Base-by-base conservation (phyloP, 2,888 invertebrate genomes). In the Keiferia lycopersicella region DNA sequence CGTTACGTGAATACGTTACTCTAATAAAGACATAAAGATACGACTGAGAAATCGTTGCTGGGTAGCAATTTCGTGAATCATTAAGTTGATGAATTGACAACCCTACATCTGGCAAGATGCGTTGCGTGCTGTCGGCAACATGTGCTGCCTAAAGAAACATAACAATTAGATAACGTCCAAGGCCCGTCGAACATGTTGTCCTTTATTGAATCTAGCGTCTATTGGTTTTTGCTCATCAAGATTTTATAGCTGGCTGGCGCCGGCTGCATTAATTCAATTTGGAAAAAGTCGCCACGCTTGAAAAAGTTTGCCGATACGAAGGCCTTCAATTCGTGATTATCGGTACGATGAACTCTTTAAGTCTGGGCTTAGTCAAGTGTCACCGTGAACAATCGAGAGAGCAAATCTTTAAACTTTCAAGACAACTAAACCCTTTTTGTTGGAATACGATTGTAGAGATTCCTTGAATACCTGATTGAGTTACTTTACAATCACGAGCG, bases 121-220 rank as follows among this genome's bases (percentile, higher is more conserved):
- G 63, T 68, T 73, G 75, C 64, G 58, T 65, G 64, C 53, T 30
- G 75, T 80, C 79, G 71, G 73, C 75, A 76, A 76, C 86, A 83
- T 79, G 78, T 83, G 83, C 79, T 74, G 67, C 76, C 20, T 34
- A 22, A 53, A 53, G 53, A 48, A 79, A 78, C 79, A 82, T 83
- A 87, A 86, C 86, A 87, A 87, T 88, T 83, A 84, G 78, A 83
- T 82, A 80, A 78, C 77, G 78, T 76, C 77, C 81, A 70, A 66
- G 66, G 30, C 38, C 20, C 51, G 26, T 41, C 39, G 56, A 45
- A 30, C 63, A 45, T 45, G 1, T 22, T 58, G 34, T 60, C 60
- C 12, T 48, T 45, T 60, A 48, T 48, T 14, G 30, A 60, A 45
- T 45, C 34, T 34, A 39, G 12, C 39, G 39, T 56, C 56, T 56